phyloP scores from a whole-genome alignment of 1,140 invertebrate genomes.

The Drosophila willistoni region DNA sequence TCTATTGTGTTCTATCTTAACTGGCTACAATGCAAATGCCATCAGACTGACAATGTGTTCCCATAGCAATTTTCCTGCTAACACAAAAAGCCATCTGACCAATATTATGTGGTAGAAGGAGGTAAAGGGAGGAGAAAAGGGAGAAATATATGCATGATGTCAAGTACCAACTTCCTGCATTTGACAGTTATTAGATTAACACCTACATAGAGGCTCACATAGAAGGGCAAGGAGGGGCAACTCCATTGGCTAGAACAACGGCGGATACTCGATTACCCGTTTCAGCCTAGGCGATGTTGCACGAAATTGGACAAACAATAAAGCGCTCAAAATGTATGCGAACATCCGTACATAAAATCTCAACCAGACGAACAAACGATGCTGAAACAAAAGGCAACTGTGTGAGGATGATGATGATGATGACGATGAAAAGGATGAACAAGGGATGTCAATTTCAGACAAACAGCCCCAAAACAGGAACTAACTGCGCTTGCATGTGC shows the following conservation, averaged over 20 bases:
- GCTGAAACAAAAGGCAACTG: conserved; percentile 65
- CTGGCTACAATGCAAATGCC: conserved; percentile 4
- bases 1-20: neutral
- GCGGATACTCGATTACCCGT: conserved; percentile 67
- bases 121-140: neutral
- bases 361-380: conserved; percentile 41
- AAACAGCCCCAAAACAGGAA: conserved; percentile 58
- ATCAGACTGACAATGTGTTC: conserved; percentile 1
- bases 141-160: conserved; percentile 10
- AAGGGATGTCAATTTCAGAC: conserved; percentile 77
- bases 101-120: conserved; percentile 16
- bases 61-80: conserved; percentile 12
- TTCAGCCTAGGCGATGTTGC: conserved; percentile 54
- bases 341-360: conserved; percentile 65
- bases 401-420: conserved; percentile 17
- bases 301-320: conserved; percentile 77
- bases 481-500: neutral
- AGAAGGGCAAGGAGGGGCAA: neutral
- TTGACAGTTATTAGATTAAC: conserved; percentile 81
- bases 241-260: conserved; percentile 30
- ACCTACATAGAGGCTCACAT: conserved; percentile 49
- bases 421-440: conserved; percentile 14
- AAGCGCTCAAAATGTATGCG: conserved; percentile 76
- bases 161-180: conserved; percentile 66
- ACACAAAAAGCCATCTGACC: conserved; percentile 32